Percentiles rank a stretch among this genome's conserved stretches.
Conservation (phyloP, 2,888 invertebrate species). For the Agriopis aurantiaria region DNA sequence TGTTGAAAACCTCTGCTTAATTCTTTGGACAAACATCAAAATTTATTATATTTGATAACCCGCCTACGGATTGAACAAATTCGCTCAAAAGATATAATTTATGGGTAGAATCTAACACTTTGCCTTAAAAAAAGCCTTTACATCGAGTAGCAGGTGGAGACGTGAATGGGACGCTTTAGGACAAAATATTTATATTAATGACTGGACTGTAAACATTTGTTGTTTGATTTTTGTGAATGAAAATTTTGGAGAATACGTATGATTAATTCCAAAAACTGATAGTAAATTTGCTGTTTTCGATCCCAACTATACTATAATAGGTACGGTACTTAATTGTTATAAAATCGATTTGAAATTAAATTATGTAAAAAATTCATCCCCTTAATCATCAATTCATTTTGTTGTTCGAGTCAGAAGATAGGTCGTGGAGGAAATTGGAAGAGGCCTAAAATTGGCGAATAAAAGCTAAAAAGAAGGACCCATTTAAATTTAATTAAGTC, state of each 20-base stretch:
- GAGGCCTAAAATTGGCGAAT: too few relatives aligned
- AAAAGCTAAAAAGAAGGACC: too few relatives aligned
- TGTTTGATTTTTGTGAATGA: conserved; percentile 58
- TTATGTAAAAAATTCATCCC: too few relatives aligned
- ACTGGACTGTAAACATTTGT: conserved; percentile 74
- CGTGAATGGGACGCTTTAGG: conserved; percentile 49
- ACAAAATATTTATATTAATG: conserved; percentile 66
- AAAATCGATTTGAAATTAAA: too few relatives aligned
- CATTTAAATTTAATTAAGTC: too few relatives aligned
- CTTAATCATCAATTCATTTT: too few relatives aligned
- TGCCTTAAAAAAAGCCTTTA: conserved; percentile 51
- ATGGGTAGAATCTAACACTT: conserved; percentile 67
- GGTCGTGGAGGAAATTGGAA: too few relatives aligned
- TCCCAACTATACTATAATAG: background rate
- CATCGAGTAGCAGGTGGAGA: conserved; percentile 48
- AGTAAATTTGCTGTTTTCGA: background rate
- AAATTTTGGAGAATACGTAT: background rate
- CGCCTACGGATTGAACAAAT: conserved; percentile 82
- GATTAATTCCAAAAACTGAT: background rate
- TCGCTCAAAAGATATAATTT: conserved; percentile 77
- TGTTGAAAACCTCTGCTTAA: conserved; percentile 47
- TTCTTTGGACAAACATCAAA: conserved; percentile 58
- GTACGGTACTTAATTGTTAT: background rate
- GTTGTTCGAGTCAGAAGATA: too few relatives aligned
- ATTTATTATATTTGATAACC: conserved; percentile 64